Percentiles rank a stretch among this genome's conserved stretches.
Conservation (phyloP, 2,888 invertebrate genomes). For the Caenorhabditis virilis region DNA sequence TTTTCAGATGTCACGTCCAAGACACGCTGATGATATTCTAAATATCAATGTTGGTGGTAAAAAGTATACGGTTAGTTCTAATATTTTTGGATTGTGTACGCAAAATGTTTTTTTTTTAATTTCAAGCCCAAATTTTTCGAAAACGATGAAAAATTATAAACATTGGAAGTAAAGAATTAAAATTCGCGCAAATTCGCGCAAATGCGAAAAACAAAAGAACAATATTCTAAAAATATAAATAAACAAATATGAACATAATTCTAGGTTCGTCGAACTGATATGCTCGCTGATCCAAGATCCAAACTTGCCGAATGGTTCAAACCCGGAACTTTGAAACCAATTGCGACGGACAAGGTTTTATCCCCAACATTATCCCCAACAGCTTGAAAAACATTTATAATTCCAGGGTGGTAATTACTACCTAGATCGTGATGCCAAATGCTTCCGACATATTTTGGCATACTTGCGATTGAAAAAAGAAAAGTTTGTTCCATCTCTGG, state of each 20-base stretch:
- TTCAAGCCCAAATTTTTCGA: no score
- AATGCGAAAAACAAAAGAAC: no score
- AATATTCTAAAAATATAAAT: no score
- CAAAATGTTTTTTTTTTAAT: no score
- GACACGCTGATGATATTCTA: slow-evolving; percentile 66
- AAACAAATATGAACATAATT: no score
- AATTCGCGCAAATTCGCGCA: no score
- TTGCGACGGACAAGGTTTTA: slow-evolving; percentile 60
- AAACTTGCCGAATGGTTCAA: slow-evolving; percentile 66
- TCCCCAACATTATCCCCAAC: background rate
- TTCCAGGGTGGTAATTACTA: slow-evolving; percentile 78
- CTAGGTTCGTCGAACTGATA: slow-evolving; percentile 60
- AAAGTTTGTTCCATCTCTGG: slow-evolving; percentile 61
- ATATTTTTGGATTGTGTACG: no score
- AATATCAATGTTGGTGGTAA: slow-evolving; percentile 69
- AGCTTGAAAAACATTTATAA: background rate
- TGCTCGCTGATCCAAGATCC: slow-evolving; percentile 66
- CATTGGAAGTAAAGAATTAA: no score
- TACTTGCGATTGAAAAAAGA: slow-evolving; percentile 86
- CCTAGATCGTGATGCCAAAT: slow-evolving; percentile 94
- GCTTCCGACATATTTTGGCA: slow-evolving; percentile 96
- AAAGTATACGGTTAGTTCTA: slow-evolving; percentile 65
- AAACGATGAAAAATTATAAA: no score
- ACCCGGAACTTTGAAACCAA: slow-evolving; percentile 58
- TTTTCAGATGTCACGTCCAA: slow-evolving; percentile 50